phyloP scores from a whole-genome alignment of 2,113 vertebrate genomes.

The Piprites chloris region DNA sequence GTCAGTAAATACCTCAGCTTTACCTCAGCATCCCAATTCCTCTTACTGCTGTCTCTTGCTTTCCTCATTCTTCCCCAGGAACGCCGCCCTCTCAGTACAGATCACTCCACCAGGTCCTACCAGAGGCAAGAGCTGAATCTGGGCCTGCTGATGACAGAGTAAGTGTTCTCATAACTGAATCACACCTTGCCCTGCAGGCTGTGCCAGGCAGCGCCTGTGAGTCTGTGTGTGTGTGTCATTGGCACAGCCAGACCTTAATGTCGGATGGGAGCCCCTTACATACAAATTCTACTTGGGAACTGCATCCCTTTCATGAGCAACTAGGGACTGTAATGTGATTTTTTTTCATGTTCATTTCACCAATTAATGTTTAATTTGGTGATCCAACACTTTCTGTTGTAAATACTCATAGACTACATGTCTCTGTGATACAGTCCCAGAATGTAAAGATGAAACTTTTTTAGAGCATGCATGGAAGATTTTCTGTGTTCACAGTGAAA shows the following conservation, averaged over 20 bases:
- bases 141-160: background rate
- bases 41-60: background rate
- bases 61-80: background rate
- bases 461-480: background rate
- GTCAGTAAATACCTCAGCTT: background rate
- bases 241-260: background rate
- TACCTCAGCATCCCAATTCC: background rate
- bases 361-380: background rate
- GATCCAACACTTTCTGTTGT: background rate
- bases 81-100: fast-evolving
- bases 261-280: background rate
- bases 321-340: background rate
- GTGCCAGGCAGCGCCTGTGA: fast-evolving
- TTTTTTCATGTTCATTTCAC: background rate
- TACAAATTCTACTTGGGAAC: background rate
- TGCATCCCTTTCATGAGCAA: background rate
- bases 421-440: background rate
- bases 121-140: background rate
- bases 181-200: fast-evolving
- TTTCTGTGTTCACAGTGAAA: background rate
- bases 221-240: fast-evolving
- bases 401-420: background rate
- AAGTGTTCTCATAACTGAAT: background rate
- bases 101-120: background rate
- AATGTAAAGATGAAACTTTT: background rate